Evolutionary conservation across 2,797 vertebrate species (phyloP).

Genomic region (Peromyscus eremicus): DNA sequence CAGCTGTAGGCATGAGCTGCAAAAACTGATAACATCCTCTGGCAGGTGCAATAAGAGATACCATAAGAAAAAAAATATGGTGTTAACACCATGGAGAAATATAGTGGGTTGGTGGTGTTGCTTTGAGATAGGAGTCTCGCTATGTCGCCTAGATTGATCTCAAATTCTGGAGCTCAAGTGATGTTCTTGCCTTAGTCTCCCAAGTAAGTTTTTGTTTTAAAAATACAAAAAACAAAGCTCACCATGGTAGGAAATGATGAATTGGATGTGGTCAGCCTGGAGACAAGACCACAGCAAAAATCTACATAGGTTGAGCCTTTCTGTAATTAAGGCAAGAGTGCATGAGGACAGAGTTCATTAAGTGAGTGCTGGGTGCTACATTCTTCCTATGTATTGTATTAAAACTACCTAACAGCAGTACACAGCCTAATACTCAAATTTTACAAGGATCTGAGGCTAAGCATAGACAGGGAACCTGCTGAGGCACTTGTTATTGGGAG

Average conservation of each 20-base stretch:
- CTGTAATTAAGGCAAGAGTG: background rate
- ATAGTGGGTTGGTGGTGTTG: background rate
- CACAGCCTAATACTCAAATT: conserved; percentile 28
- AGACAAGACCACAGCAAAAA: background rate
- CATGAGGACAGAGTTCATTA: background rate
- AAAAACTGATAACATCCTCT: conserved; percentile 42
- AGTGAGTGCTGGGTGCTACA: background rate
- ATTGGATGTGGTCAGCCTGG: background rate
- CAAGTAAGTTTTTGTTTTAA: background rate
- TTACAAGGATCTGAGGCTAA: background rate
- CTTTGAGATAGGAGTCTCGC: background rate
- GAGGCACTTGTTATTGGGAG: background rate
- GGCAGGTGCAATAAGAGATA: background rate
- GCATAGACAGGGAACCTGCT: background rate
- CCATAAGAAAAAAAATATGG: background rate
- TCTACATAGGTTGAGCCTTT: background rate
- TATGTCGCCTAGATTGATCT: background rate
- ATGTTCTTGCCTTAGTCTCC: background rate
- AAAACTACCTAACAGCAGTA: background rate
- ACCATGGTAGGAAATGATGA: background rate
- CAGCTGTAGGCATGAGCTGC: background rate
- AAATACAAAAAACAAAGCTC: background rate
- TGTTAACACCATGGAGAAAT: background rate
- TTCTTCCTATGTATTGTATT: background rate
- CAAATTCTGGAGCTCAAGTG: background rate